A percentile compares a stretch with the other conserved stretches of the same genome.
Evolutionary conservation across 2,797 vertebrate species (phyloP).

Genomic region (Spinibarbus caldwelli): DNA sequence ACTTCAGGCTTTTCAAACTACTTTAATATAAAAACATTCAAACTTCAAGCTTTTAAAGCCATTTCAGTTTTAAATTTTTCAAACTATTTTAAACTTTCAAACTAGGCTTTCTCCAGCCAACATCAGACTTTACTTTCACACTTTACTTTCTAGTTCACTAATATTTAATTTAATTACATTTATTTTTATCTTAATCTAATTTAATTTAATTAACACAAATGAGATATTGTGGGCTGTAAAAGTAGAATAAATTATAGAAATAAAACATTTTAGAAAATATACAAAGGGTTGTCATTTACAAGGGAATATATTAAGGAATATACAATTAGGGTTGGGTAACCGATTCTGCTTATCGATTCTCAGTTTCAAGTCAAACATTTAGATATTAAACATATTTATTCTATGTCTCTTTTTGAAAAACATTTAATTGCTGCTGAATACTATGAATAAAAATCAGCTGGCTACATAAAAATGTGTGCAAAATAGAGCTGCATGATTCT

Average conservation of each 20-base stretch:
- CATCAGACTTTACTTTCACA: neutral
- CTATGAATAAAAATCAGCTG: no score
- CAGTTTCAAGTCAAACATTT: no score
- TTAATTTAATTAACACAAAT: neutral
- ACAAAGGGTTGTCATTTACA: neutral
- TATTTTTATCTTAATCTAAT: neutral
- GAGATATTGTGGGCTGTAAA: neutral
- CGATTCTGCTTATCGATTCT: no score
- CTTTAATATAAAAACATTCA: no score
- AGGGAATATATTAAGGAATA: neutral
- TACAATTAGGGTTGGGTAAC: neutral
- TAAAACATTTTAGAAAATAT: neutral
- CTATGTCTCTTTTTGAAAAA: no score
- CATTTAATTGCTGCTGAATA: no score
- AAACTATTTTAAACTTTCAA: neutral
- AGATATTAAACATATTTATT: no score
- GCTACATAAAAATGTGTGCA: no score
- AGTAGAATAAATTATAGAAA: neutral
- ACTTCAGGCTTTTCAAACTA: neutral
- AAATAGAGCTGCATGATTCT: no score
- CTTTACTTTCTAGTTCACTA: neutral
- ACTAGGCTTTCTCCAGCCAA: neutral
- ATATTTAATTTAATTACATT: neutral
- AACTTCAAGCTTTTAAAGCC: no score
- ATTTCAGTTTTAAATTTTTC: no score